Evolutionary conservation across 2,888 invertebrate genomes (phyloP).

Genomic region (Cerastis leucographa): DNA sequence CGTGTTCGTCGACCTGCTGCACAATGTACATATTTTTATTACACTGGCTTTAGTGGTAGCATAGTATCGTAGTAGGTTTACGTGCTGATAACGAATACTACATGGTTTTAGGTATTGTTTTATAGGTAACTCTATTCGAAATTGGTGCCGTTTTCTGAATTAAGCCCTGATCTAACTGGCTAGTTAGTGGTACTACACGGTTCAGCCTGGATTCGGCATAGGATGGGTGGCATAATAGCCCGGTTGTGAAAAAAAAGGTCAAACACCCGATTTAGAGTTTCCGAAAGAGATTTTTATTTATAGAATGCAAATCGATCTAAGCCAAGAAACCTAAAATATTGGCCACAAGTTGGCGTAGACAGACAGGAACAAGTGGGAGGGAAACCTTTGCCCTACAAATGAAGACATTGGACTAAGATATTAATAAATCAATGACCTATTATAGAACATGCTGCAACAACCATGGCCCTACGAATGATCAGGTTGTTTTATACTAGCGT

Average conservation of each 20-base stretch:
- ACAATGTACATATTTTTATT: slow-evolving; percentile 55
- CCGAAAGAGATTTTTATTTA: background rate
- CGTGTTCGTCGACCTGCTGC: slow-evolving; percentile 46
- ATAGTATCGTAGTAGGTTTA: slow-evolving; percentile 21
- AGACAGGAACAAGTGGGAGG: too few relatives aligned
- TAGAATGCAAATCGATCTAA: background rate
- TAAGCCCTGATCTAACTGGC: background rate
- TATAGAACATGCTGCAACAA: background rate
- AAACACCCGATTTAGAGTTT: background rate
- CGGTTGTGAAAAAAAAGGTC: too few relatives aligned
- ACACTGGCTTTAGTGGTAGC: slow-evolving; percentile 12
- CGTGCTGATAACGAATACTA: slow-evolving; percentile 13
- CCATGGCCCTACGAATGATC: background rate
- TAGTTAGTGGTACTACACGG: background rate
- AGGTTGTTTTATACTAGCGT: slow-evolving; percentile 1
- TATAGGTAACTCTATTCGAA: background rate
- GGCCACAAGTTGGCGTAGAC: too few relatives aligned
- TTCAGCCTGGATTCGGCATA: background rate
- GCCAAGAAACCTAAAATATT: background rate
- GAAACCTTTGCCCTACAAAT: background rate
- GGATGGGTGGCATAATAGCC: background rate
- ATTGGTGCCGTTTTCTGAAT: background rate
- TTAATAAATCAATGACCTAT: background rate
- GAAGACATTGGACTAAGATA: background rate
- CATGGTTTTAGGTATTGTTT: too few relatives aligned